phyloP scores from a whole-genome alignment of 2,113 vertebrate genomes.

The Strigops habroptila region DNA sequence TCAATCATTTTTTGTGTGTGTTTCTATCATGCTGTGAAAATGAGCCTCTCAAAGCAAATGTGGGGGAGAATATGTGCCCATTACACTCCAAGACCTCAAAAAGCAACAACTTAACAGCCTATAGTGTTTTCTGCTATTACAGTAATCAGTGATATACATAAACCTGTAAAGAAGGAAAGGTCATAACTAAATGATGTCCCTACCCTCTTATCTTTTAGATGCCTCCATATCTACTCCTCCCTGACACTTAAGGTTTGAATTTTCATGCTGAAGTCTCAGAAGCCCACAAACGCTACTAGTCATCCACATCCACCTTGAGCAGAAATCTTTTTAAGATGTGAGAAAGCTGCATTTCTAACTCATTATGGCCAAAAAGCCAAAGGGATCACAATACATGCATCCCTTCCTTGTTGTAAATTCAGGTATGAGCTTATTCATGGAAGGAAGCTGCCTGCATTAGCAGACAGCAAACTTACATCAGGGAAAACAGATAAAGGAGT shows the following conservation, averaged over 20 bases:
- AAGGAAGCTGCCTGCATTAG: neutral
- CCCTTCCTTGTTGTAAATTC: neutral
- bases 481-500: neutral
- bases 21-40: conserved; percentile 2
- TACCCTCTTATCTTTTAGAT: neutral
- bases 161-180: neutral
- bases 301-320: neutral
- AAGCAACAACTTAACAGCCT: neutral
- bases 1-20: neutral
- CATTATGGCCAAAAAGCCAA: neutral
- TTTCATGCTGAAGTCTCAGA: neutral
- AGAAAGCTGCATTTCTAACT: neutral
- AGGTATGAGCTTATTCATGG: neutral
- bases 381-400: neutral
- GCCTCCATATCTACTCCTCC: neutral
- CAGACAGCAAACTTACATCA: neutral
- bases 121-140: neutral
- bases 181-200: neutral
- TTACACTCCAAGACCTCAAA: neutral
- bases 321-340: neutral
- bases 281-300: neutral
- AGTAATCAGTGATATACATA: neutral
- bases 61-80: neutral
- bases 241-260: neutral
- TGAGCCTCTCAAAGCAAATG: neutral